Conservation (phyloP, 2,113 vertebrate species). For the Lasiurus borealis region DNA sequence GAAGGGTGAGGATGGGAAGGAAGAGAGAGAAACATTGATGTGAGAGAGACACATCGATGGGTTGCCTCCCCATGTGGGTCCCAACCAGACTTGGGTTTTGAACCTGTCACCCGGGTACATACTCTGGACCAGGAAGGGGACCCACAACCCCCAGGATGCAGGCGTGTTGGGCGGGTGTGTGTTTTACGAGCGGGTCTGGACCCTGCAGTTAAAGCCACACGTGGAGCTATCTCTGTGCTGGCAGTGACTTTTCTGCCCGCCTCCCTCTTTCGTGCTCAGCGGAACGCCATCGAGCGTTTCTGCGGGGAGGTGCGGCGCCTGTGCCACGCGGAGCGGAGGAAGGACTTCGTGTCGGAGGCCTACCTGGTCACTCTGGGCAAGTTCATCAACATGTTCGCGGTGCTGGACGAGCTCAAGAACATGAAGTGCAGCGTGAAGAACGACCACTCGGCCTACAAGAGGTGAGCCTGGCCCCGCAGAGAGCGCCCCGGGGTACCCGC, state of each 20-base stretch:
- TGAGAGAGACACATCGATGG: background rate
- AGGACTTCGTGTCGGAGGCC: slow-evolving; percentile 98
- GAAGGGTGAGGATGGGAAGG: background rate
- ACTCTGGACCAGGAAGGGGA: background rate
- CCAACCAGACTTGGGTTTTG: background rate
- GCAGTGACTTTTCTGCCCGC: background rate
- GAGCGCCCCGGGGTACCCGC: fast-evolving
- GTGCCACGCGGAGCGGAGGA: slow-evolving; percentile 96
- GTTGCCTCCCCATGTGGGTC: too few species aligned
- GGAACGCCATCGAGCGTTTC: slow-evolving; percentile 97
- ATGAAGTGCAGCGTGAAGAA: slow-evolving; percentile 99
- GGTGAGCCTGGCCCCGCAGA: slow-evolving; percentile 82
- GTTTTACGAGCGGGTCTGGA: background rate
- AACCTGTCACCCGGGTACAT: background rate
- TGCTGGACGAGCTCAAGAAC: slow-evolving; percentile 97
- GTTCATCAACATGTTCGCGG: slow-evolving; percentile 99
- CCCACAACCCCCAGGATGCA: too few species aligned
- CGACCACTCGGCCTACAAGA: slow-evolving; percentile 97
- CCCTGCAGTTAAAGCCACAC: fast-evolving
- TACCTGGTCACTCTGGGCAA: slow-evolving; percentile 97
- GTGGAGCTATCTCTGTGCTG: fast-evolving
- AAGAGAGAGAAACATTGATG: background rate
- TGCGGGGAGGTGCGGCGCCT: slow-evolving; percentile 96
- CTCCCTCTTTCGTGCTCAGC: slow-evolving; percentile 82
- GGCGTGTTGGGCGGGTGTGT: background rate